Percentiles rank a stretch among this genome's conserved stretches.
phyloP scores from a whole-genome alignment of 2,113 vertebrate genomes.

The Caretta caretta region DNA sequence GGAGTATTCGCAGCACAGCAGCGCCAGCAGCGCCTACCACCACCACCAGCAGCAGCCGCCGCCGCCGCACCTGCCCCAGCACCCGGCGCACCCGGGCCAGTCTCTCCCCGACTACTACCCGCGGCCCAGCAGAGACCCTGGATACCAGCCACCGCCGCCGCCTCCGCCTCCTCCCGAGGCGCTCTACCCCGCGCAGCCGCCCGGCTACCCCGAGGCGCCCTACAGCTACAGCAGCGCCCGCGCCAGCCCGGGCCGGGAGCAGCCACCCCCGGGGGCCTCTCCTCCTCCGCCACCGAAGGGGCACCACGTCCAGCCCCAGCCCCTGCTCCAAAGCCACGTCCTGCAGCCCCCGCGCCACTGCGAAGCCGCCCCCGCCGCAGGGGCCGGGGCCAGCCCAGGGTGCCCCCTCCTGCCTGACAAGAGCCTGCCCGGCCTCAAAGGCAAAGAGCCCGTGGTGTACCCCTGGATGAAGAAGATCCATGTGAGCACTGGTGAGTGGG shows the following conservation, averaged over 20 bases:
- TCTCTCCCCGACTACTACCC: slow-evolving; percentile 88
- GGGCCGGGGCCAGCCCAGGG: slow-evolving; percentile 87
- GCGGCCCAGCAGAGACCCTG: slow-evolving; percentile 87
- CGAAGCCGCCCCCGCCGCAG: slow-evolving; percentile 80
- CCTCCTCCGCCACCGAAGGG: slow-evolving; percentile 74
- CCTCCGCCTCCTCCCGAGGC: slow-evolving; percentile 79
- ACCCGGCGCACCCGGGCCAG: slow-evolving; percentile 76
- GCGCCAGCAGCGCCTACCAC: slow-evolving; percentile 80
- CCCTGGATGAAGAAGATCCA: slow-evolving; percentile 99
- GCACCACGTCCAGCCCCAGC: slow-evolving; percentile 83
- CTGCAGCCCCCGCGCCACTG: slow-evolving; percentile 75
- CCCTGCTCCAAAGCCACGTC: slow-evolving; percentile 86
- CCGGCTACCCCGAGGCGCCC: slow-evolving; percentile 86
- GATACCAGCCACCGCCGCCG: slow-evolving; percentile 83
- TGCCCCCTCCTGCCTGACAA: slow-evolving; percentile 83
- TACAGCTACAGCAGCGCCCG: slow-evolving; percentile 84
- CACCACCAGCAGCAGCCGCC: slow-evolving; percentile 78
- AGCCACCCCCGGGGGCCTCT: slow-evolving; percentile 58
- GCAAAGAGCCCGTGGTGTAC: slow-evolving; percentile 96
- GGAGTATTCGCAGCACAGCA: slow-evolving; percentile 94
- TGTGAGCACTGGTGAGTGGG: slow-evolving; percentile 92
- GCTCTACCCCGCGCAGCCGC: slow-evolving; percentile 83
- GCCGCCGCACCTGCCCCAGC: slow-evolving; percentile 82
- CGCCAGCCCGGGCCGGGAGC: slow-evolving; percentile 55
- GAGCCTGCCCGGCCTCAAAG: slow-evolving; percentile 87